Evolutionary conservation across 2,113 vertebrate genomes (phyloP).

Genomic region (Pluvialis apricaria): DNA sequence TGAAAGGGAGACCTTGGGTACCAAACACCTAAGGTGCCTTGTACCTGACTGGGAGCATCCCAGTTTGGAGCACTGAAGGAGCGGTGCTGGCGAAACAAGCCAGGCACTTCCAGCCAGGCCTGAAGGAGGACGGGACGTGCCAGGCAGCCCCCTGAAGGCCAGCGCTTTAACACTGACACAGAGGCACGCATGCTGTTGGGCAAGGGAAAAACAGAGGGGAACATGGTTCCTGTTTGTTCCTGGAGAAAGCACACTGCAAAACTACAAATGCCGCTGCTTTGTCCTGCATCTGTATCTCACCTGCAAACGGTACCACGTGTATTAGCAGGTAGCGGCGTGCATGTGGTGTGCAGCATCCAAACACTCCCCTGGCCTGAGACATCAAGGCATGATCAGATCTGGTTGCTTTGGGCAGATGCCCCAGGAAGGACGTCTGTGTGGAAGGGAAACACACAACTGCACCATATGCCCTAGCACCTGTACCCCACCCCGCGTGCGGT

Average conservation of each 20-base stretch:
- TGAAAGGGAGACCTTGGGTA: neutral
- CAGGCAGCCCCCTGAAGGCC: neutral
- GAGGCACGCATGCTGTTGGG: fast-evolving
- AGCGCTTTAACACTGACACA: neutral
- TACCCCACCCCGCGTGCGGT: neutral
- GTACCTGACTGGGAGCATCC: neutral
- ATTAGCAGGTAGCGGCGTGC: neutral
- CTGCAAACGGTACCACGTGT: neutral
- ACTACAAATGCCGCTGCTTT: neutral
- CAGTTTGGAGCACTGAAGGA: neutral
- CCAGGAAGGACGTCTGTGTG: neutral
- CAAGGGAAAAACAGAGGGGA: neutral
- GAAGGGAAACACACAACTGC: neutral
- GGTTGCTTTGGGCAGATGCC: neutral
- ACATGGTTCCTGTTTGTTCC: neutral
- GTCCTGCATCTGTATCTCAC: neutral
- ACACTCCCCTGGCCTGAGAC: neutral
- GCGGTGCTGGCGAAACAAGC: neutral
- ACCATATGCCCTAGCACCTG: fast-evolving
- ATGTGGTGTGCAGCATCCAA: neutral
- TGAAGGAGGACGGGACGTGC: neutral
- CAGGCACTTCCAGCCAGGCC: neutral
- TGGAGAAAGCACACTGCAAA: neutral
- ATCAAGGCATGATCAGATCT: neutral
- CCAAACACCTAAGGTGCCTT: neutral